phyloP scores from a whole-genome alignment of 2,113 vertebrate species.

The Conger conger region DNA sequence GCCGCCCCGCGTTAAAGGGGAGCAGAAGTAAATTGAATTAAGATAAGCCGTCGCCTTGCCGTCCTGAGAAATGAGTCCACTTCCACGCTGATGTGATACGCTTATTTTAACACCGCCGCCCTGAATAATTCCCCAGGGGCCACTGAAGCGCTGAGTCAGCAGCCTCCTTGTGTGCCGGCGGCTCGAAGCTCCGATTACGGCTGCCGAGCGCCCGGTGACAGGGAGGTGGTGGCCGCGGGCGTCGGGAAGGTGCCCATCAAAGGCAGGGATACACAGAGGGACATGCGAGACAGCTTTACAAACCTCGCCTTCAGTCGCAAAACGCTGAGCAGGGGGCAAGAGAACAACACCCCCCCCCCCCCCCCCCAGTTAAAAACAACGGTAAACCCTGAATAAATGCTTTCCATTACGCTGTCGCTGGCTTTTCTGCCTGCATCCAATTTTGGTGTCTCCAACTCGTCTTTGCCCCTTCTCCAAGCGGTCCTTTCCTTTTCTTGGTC shows the following conservation, averaged over 20 bases:
- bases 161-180: neutral
- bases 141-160: neutral
- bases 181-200: neutral
- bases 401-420: neutral
- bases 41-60: slow-evolving; percentile 11
- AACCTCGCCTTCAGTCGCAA: neutral
- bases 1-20: neutral
- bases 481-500: too few relatives aligned
- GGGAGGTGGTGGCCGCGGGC: too few relatives aligned
- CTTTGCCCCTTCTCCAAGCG: neutral
- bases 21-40: slow-evolving; percentile 17
- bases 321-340: neutral
- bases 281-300: neutral
- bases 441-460: neutral
- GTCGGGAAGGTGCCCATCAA: neutral
- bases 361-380: neutral
- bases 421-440: neutral
- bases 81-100: neutral
- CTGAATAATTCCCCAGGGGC: neutral
- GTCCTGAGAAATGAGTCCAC: slow-evolving; percentile 15
- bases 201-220: neutral
- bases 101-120: slow-evolving; percentile 3
- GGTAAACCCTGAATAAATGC: neutral
- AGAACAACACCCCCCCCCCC: neutral
- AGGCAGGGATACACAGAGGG: neutral